Conservation (phyloP, 2,113 vertebrate genomes). For the Crotalus horridus region DNA sequence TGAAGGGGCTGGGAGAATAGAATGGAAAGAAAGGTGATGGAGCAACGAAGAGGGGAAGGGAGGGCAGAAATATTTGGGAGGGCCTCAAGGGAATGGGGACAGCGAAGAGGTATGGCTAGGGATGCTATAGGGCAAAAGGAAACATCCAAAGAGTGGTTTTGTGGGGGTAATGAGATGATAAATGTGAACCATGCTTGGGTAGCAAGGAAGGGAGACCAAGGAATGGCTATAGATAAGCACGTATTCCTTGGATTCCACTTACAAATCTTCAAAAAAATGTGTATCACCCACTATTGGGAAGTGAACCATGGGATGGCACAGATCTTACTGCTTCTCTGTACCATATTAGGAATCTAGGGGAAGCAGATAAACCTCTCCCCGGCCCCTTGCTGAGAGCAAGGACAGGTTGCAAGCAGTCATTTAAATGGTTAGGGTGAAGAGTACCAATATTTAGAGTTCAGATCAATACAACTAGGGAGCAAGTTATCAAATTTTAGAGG, state of each 20-base stretch:
- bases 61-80: not conserved
- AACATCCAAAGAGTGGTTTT: not conserved
- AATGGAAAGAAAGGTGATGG: slow-evolving; percentile 3
- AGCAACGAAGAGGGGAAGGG: not conserved
- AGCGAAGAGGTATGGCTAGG: not conserved
- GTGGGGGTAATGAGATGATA: not conserved
- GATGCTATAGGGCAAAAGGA: not conserved
- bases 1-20: slow-evolving; percentile 10
- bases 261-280: not conserved
- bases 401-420: not conserved
- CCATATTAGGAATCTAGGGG: not conserved
- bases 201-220: not conserved
- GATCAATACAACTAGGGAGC: not conserved
- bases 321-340: not conserved
- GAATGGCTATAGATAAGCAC: not conserved
- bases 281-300: not conserved
- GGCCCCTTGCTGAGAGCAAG: not conserved
- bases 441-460: not conserved
- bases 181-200: not conserved
- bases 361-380: not conserved
- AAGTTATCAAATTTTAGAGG: not conserved
- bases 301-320: not conserved
- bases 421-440: not conserved
- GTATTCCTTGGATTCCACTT: not conserved
- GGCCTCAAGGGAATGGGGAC: not conserved